Percentiles rank a stretch among this genome's conserved stretches.
These are phyloP conservation scores for Peucedramus taeniatus DNA, from an alignment of 2,113 vertebrate genomes.

Conservation along the genomic window DNA sequence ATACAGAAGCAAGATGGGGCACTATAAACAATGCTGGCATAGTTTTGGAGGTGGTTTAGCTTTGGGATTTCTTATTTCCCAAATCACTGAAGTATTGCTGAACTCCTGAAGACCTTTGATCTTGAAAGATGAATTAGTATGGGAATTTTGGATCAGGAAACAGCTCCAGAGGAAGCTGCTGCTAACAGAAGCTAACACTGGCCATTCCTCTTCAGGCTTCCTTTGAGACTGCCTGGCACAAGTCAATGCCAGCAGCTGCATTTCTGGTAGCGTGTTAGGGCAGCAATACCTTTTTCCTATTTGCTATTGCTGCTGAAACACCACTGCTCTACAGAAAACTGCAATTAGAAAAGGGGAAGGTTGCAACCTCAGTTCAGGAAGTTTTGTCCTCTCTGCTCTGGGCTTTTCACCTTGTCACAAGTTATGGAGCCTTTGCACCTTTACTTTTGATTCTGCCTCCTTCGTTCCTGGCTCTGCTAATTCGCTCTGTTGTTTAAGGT, in stretches of 20 bases:
- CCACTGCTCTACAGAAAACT: background rate
- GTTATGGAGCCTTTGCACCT: background rate
- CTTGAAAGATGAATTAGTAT: background rate
- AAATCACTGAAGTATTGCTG: background rate
- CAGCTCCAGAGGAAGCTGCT: background rate
- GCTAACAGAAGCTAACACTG: background rate
- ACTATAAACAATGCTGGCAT: background rate
- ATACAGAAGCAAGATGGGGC: background rate
- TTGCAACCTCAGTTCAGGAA: fast-evolving
- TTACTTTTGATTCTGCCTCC: background rate
- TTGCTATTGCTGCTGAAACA: background rate
- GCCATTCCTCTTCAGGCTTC: background rate
- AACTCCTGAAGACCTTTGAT: background rate
- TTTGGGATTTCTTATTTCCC: background rate
- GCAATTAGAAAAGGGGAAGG: background rate
- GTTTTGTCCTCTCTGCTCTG: background rate
- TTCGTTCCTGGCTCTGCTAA: background rate
- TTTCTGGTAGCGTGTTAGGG: background rate
- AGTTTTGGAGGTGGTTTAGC: background rate
- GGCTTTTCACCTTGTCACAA: background rate
- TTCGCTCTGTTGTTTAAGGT: background rate
- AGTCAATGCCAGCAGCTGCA: background rate
- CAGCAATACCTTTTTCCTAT: background rate
- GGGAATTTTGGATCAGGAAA: slow-evolving; percentile 39
- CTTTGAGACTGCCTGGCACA: slow-evolving; percentile 13